phyloP scores from a whole-genome alignment of 2,797 vertebrate genomes.

The Chiloscyllium punctatum region DNA sequence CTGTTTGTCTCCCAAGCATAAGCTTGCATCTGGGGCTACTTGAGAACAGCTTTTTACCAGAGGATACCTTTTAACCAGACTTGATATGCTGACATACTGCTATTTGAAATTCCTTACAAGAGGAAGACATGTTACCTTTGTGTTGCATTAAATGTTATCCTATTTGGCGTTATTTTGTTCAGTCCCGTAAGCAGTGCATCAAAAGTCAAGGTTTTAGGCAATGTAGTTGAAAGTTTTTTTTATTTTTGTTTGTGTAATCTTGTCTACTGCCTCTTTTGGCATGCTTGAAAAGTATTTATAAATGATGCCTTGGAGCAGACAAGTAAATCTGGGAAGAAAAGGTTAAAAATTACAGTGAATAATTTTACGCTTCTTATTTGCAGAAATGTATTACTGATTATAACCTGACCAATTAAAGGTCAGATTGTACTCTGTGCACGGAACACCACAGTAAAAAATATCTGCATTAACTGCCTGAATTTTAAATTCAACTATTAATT shows the following conservation, averaged over 20 bases:
- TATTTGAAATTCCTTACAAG: conserved; percentile 53
- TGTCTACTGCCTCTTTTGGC: conserved; percentile 45
- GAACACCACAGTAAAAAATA: conserved; percentile 37
- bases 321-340: conserved; percentile 46
- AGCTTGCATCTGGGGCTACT: conserved; percentile 54
- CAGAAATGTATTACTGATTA: conserved; percentile 47
- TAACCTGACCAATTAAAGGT: conserved; percentile 41
- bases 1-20: conserved; percentile 79
- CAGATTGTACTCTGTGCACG: conserved; percentile 45
- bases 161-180: conserved; percentile 63
- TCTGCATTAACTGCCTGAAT: conserved; percentile 7
- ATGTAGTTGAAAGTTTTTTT: conserved; percentile 55
- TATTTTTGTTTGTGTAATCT: conserved; percentile 49
- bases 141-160: conserved; percentile 61
- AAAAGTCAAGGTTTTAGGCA: conserved; percentile 64
- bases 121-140: conserved; percentile 61
- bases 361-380: conserved; percentile 43
- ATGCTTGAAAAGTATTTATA: conserved; percentile 60
- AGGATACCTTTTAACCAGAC: conserved; percentile 62
- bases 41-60: conserved; percentile 57
- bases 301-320: conserved; percentile 62
- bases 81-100: conserved; percentile 64
- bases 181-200: conserved; percentile 60
- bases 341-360: conserved; percentile 46
- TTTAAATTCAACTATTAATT: background rate